phyloP scores from a whole-genome alignment of 2,888 invertebrate species.

The Cactoblastis cactorum region DNA sequence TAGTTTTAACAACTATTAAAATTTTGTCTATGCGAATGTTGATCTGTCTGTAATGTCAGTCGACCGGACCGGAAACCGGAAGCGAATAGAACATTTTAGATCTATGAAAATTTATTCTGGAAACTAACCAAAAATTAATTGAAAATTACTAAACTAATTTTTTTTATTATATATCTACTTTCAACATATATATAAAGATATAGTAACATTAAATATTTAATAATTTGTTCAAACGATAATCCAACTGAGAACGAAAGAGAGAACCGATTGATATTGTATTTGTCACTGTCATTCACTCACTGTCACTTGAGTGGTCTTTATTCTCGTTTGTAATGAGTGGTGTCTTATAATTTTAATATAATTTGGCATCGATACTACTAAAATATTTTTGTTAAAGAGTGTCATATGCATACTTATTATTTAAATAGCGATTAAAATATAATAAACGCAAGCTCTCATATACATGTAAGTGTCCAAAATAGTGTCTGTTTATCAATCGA shows the following conservation, averaged over 20 bases:
- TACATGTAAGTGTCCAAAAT: slow-evolving; percentile 16
- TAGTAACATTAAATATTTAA: too few species aligned
- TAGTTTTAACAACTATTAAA: too few species aligned
- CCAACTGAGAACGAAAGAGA: slow-evolving; percentile 19
- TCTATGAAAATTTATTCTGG: too few species aligned
- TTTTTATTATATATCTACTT: too few species aligned
- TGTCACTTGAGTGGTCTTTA: slow-evolving; percentile 13
- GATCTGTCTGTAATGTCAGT: too few species aligned
- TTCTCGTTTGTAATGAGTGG: slow-evolving; percentile 19
- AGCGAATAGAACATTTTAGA: too few species aligned
- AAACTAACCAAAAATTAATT: too few species aligned
- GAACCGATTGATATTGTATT: slow-evolving; percentile 13
- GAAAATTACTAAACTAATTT: too few species aligned
- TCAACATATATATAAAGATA: too few species aligned
- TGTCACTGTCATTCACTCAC: slow-evolving; percentile 20
- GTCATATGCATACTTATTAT: slow-evolving; percentile 4
- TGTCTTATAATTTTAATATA: slow-evolving; percentile 17
- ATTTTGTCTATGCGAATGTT: too few species aligned
- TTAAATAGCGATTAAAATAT: slow-evolving; percentile 4
- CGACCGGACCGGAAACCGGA: too few species aligned
- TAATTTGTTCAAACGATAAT: too few species aligned
- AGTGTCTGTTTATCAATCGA: slow-evolving; percentile 18
- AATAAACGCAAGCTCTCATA: slow-evolving; percentile 10
- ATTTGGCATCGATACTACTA: slow-evolving; percentile 11
- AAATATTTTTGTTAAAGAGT: slow-evolving; percentile 13